Conservation (phyloP, 2,113 vertebrate species). For the Pampusana beccarii region DNA sequence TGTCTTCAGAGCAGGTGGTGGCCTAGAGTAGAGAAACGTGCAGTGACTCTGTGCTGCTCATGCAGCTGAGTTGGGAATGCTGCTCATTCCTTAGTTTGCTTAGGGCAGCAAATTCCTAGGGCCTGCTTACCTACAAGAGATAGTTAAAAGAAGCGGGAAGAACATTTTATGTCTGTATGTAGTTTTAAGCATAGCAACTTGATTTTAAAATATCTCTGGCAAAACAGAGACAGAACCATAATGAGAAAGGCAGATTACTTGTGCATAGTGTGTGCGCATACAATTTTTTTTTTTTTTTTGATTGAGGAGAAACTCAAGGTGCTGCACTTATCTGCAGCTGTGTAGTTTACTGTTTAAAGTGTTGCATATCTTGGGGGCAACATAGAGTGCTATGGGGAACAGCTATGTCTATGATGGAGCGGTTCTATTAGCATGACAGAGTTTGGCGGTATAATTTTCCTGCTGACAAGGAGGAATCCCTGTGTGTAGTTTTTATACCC, state of each 20-base stretch:
- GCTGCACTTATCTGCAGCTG: background rate
- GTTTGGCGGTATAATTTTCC: background rate
- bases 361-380: background rate
- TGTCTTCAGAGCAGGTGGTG: background rate
- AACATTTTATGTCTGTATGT: background rate
- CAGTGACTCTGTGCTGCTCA: accelerated
- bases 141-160: background rate
- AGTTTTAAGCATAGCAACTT: background rate
- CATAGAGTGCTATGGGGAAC: background rate
- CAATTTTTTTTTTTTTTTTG: background rate
- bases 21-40: background rate
- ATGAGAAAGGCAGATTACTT: background rate
- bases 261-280: background rate
- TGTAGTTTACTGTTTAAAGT: background rate
- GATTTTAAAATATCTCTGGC: background rate
- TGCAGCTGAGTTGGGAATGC: background rate
- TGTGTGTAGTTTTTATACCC: background rate
- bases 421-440: background rate
- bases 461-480: background rate
- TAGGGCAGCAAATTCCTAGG: background rate
- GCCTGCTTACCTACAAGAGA: background rate
- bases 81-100: background rate
- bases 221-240: background rate
- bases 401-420: background rate
- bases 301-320: background rate